Conservation (phyloP, 2,888 invertebrate genomes). For the Andrena flavipes region DNA sequence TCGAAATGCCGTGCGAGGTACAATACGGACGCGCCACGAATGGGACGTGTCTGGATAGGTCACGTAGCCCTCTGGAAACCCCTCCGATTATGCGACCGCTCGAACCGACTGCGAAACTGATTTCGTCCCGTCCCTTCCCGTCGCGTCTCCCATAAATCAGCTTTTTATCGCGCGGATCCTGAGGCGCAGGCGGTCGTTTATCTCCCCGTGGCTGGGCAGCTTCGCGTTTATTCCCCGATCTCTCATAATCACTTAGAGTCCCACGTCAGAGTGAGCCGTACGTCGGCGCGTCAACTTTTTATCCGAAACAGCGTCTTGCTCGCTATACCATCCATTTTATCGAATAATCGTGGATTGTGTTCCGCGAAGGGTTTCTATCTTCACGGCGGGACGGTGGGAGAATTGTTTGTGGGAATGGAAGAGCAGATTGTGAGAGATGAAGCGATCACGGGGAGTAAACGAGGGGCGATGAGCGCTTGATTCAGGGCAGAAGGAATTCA, state of each 20-base stretch:
- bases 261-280: not conserved
- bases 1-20: constrained; percentile 10
- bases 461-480: not conserved
- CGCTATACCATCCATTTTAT: not conserved
- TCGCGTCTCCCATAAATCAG: constrained; percentile 39
- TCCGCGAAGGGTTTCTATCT: not conserved
- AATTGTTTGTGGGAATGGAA: not conserved
- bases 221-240: constrained; percentile 21
- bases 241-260: constrained; percentile 46
- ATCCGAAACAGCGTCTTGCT: not conserved
- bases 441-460: not conserved
- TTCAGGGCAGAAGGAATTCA: not conserved
- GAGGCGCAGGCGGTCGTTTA: constrained; percentile 9
- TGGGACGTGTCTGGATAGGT: constrained; percentile 25
- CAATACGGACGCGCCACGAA: constrained; percentile 2
- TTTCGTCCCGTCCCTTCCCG: constrained; percentile 17
- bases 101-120: constrained; percentile 40
- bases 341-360: not conserved
- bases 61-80: constrained; percentile 27
- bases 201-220: not conserved
- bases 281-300: not conserved
- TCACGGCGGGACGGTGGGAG: not conserved
- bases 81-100: constrained; percentile 48
- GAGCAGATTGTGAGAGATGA: not conserved
- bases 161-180: constrained; percentile 5